Base-by-base conservation (phyloP, 2,888 invertebrate genomes). In the Danaus chrysippus region DNA sequence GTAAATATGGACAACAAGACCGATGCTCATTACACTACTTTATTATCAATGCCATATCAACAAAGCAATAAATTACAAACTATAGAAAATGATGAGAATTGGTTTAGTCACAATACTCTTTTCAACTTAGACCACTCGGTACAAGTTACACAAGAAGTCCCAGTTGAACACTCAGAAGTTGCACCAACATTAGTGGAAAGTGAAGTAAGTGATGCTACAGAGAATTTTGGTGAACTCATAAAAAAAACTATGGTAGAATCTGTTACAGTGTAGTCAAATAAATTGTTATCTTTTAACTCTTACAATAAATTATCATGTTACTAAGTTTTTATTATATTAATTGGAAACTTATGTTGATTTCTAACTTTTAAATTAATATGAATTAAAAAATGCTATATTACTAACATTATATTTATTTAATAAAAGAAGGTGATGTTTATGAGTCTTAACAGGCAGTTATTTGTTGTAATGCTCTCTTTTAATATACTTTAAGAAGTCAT, bases 191-290 rank as follows among this genome's bases (percentile, higher is more conserved):
- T 75, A 44, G 62, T 63, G 23, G 82, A 83, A 67, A 71, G 66
- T 76, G 80, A 76, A 67, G 72, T 72, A 52, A 66, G 76, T 17
- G 90, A 90, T 58, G 71, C 82, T 43, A 83, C 84, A 71, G 96
- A 96, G 76, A 97, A 97, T 83, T 96, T 97, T 78, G 97, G 97
- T 59, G 97, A 97, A 91, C 95, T 97, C 75, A 97, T 97, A 73
- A 97, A 97, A 86, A 96, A 97, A 87, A 96, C 96, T 68, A 96
- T 97, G 93, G 96, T 97, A 79, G 97, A 97, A 85, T 96, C 96
- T 75, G 96, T 96, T 75, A 95, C 95, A 75, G 96, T 96, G 90
- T 96, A 94, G 93, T 81, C 81, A 72, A 85, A 78, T 83, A 81
- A 79, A 77, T 83, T 86, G 84, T 88, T 87, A 83, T 89, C 76